phyloP scores from a whole-genome alignment of 2,888 invertebrate genomes.

The Drosophila anceps region DNA sequence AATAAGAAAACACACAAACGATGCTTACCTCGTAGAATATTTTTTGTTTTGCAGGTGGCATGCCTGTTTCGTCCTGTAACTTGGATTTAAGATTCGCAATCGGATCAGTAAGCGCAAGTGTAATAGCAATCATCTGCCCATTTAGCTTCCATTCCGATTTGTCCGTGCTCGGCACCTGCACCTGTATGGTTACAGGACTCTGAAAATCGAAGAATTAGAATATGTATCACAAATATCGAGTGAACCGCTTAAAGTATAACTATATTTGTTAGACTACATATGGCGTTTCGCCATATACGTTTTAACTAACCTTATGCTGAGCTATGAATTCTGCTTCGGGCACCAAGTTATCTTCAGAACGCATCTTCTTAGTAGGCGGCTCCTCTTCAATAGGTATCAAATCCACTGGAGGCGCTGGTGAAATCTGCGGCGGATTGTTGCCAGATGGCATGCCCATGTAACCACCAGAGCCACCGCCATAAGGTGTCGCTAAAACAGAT shows the following conservation, averaged over 20 bases:
- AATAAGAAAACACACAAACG: neutral
- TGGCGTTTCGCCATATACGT: neutral
- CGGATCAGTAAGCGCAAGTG: conserved; percentile 91
- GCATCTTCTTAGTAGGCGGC: conserved; percentile 93
- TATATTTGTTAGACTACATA: too few relatives aligned
- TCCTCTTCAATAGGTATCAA: conserved; percentile 90
- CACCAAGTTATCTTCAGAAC: conserved; percentile 96
- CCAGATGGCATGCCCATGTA: conserved; percentile 85
- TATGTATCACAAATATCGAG: neutral
- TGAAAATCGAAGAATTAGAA: conserved; percentile 75
- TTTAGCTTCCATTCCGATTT: conserved; percentile 98
- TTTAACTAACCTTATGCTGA: conserved; percentile 86
- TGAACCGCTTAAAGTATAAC: neutral
- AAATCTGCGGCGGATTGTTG: conserved; percentile 77
- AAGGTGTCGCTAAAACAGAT: conserved; percentile 85
- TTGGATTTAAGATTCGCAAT: conserved; percentile 95
- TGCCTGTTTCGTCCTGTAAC: conserved; percentile 93
- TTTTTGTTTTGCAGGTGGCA: conserved; percentile 99
- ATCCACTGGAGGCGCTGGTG: conserved; percentile 86
- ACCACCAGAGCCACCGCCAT: conserved; percentile 80
- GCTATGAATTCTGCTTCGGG: conserved; percentile 94
- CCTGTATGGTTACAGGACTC: conserved; percentile 92
- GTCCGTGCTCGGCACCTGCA: conserved; percentile 93
- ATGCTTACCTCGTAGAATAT: conserved; percentile 94
- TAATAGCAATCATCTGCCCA: conserved; percentile 93